Base-by-base conservation (phyloP, 2,888 invertebrate genomes). In the Automeris io region DNA sequence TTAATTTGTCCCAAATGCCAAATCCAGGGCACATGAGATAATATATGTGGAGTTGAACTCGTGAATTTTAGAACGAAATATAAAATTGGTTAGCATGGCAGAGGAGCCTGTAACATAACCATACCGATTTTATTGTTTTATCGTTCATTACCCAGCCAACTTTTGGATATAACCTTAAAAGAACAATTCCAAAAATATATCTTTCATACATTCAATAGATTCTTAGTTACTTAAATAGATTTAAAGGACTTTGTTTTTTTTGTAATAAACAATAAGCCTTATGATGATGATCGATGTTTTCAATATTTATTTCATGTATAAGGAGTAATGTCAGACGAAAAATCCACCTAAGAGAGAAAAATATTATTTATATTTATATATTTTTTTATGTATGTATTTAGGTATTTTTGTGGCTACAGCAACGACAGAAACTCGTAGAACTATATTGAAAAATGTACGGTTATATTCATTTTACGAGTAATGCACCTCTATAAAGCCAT, bases 1-100 rank as follows among this genome's bases (percentile, higher is more conserved):
- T 19, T 6, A 19, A 19, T 19, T 23, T 23, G 3, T 23, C 22
- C 22, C 22, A 23, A 9, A 11, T 11, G 1, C 11, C 4, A 24
- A 11, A 11, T 24, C 3, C 1, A 5, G 12, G 9, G 6, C 11
- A 5, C 11, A 24, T 5, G 1, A 13, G 9, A 29, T 5, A 25
- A 9, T 16, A 26, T 13, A 21, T 5, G n/a, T 5, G n/a, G 36
- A 36, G 21, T 29, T 21, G 18, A 9, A 36, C n/a, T 29, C 21
- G n/a, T 36, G 29, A 22, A 29, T 36, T 29, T 37, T 32, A 23
- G 18, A 37, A 18, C 4, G 16, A 21, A 32, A 23, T 11, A 12
- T 18, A 16, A 18, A 25, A 42, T 45, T 45, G 34, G 18, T 26
- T 21, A 42, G 21, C 37, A 25, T 35, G 33, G 12, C 33, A 35